phyloP scores from a whole-genome alignment of 2,888 invertebrate species.

The Malachius bipustulatus region DNA sequence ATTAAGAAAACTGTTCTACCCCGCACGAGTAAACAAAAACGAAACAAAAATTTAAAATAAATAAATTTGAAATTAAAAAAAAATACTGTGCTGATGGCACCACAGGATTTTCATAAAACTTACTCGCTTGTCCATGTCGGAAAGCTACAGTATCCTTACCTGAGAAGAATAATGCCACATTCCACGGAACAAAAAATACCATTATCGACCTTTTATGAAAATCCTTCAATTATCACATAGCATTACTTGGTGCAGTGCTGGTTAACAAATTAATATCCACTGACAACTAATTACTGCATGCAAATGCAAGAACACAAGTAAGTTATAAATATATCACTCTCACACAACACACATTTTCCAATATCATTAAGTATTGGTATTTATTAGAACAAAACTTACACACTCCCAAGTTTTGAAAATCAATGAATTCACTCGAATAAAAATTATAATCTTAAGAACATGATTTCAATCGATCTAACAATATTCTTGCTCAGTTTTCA shows the following conservation, averaged over 20 bases:
- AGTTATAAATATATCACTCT: constrained; percentile 25
- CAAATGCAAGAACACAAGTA: constrained; percentile 31
- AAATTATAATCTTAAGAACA: no score
- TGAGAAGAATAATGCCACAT: no score
- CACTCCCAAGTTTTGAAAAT: constrained; percentile 17
- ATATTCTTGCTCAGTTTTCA: no score
- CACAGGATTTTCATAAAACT: background rate
- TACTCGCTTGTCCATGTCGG: no score
- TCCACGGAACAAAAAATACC: no score
- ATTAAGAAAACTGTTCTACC: constrained; percentile 27
- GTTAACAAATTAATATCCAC: constrained; percentile 38
- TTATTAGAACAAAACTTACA: constrained; percentile 21
- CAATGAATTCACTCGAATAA: no score
- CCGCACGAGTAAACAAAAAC: constrained; percentile 14
- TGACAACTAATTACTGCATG: constrained; percentile 35
- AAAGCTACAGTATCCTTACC: no score
- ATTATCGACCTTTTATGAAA: no score
- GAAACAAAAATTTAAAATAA: constrained; percentile 15
- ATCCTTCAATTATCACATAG: no score
- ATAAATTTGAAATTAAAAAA: constrained; percentile 22
- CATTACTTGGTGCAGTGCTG: constrained; percentile 35
- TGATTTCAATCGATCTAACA: no score
- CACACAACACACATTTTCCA: constrained; percentile 25
- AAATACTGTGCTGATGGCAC: constrained; percentile 12
- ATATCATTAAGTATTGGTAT: constrained; percentile 14